Evolutionary conservation across 2,797 vertebrate genomes (phyloP), one percentile per base, ranked within the genome.

Genomic region (Acanthurus leucopareius): DNA sequence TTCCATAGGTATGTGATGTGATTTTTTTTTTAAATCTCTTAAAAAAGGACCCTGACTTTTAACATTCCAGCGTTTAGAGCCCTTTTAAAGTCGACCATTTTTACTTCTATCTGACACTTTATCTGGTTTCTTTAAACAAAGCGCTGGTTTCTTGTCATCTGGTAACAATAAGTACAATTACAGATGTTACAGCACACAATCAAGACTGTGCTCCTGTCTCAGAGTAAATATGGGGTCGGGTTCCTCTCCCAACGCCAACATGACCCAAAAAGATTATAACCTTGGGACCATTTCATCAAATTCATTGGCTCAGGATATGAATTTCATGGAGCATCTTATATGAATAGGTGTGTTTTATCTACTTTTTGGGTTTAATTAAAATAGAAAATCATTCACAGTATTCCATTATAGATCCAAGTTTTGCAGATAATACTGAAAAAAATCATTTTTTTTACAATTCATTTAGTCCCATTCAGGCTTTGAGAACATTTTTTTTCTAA

Each of bases 111-210:
- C 35, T 19, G 32, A 64, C 49, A 40, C 40, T 15, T 59, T 69
- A 56, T 32, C 25, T 3, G 3, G 38, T 68, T 59, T 22, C 60
- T 62, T 44, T 73, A 57, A 51, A 74, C 47, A 72, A 66, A 80
- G 54, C 1, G 2, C 16, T 44, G 22, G 19, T 72, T 78, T 79
- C 52, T 45, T 57, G 6, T 76, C 80, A 83, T 82, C 79, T 88
- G 79, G 54, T 59, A 73, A 67, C 77, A 76, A 75, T 79, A 45
- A 79, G 48, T 68, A 44, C 58, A 10, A 25, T 69, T 14, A 56
- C 25, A 80, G 60, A 88, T 73, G 64, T 75, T 77, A 38, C 54
- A 68, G 60, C 16, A 68, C 65, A 66, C 38, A 47, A 62, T 25
- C 5, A 6, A 77, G 38, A 68, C 40, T 57, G 40, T 38, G 16